phyloP scores from a whole-genome alignment of 2,888 invertebrate genomes.

The Mantis religiosa region DNA sequence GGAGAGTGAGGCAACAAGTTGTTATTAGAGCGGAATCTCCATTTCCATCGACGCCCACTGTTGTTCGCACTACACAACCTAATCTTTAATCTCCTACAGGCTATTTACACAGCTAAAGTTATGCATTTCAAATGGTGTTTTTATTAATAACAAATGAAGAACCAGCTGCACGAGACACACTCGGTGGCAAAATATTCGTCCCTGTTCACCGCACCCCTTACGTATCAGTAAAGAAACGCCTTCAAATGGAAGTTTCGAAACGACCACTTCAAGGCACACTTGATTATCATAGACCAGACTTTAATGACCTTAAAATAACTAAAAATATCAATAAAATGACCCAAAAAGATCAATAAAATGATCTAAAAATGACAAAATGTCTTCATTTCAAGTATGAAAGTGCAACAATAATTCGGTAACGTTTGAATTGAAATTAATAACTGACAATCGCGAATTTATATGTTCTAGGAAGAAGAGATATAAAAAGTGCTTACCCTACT shows the following conservation, averaged over 20 bases:
- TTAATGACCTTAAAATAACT: no score
- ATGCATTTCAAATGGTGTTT: neutral
- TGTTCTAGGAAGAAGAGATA: no score
- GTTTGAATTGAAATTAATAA: no score
- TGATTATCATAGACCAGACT: no score
- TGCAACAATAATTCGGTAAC: no score
- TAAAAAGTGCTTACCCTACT: no score
- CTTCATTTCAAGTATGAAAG: no score
- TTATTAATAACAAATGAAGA: neutral
- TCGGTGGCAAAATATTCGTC: neutral
- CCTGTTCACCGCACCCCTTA: neutral
- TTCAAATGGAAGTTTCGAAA: neutral
- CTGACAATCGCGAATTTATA: no score
- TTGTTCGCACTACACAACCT: neutral
- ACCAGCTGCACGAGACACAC: neutral
- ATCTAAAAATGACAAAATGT: no score
- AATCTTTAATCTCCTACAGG: neutral
- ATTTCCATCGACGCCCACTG: neutral
- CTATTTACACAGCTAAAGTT: neutral
- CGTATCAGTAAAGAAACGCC: neutral
- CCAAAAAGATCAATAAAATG: no score
- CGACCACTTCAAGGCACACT: no score
- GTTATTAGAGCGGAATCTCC: neutral
- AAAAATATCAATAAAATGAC: no score
- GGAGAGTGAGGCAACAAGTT: neutral